phyloP scores from a whole-genome alignment of 37 sponge, comb jelly and placozoan species.

The Axinella damicornis region DNA sequence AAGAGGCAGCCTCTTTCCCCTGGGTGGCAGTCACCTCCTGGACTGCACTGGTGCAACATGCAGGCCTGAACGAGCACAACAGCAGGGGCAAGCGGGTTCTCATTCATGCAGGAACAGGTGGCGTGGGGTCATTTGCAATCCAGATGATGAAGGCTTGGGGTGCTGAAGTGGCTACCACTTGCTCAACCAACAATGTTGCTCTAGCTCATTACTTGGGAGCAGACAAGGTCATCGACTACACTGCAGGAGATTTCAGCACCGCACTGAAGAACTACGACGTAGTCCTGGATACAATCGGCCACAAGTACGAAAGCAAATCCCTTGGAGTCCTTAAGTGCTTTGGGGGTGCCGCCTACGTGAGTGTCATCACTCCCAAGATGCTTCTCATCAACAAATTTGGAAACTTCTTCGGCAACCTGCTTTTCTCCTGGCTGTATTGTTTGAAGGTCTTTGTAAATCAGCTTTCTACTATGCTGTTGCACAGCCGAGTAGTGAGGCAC shows the following conservation, averaged over 20 bases:
- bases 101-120: constrained; percentile 81
- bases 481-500: constrained; percentile 34
- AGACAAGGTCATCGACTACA: constrained; percentile 77
- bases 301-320: constrained; percentile 43
- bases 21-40: constrained; percentile 79
- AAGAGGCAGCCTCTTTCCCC: constrained; percentile 75
- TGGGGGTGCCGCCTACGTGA: constrained; percentile 63
- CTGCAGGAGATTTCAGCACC: constrained; percentile 46
- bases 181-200: constrained; percentile 50
- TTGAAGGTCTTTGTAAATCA: constrained; percentile 56
- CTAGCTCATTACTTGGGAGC: constrained; percentile 77
- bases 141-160: constrained; percentile 91
- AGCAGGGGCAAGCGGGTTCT: constrained; percentile 71
- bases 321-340: constrained; percentile 68
- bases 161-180: constrained; percentile 75
- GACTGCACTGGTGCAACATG: constrained; percentile 78
- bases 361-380: constrained; percentile 45
- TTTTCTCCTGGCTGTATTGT: constrained; percentile 55
- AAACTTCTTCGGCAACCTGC: constrained; percentile 44
- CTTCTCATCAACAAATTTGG: constrained; percentile 29
- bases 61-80: constrained; percentile 60
- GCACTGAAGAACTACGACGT: constrained; percentile 68
- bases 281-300: constrained; percentile 68
- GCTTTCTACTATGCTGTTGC: constrained; percentile 64
- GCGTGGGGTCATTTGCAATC: constrained; percentile 82